Evolutionary conservation across 2,888 invertebrate genomes (phyloP).

Genomic region (Polietes domitor): DNA sequence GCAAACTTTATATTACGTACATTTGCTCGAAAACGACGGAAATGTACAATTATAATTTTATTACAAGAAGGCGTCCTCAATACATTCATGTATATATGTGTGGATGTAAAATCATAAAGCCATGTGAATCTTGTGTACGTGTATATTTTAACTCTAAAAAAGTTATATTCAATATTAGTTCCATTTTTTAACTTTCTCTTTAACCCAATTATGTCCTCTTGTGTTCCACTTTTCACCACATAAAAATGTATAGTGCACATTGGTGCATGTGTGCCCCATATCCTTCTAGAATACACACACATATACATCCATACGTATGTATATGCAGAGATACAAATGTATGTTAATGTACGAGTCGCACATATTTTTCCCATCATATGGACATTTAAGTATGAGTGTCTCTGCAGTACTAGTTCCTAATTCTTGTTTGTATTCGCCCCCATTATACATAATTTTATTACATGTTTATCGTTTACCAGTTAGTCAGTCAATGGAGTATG

Average conservation of each 20-base stretch:
- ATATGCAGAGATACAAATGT: conserved; percentile 48
- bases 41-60: too few relatives aligned
- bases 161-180: conserved; percentile 5
- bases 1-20: too few relatives aligned
- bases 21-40: too few relatives aligned
- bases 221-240: conserved; percentile 29
- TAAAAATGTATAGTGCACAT: conserved; percentile 44
- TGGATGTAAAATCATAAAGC: too few relatives aligned
- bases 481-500: conserved; percentile 55
- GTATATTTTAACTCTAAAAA: too few relatives aligned
- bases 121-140: too few relatives aligned
- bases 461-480: conserved; percentile 76
- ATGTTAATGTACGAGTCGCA: conserved; percentile 10
- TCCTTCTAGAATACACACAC: conserved; percentile 56
- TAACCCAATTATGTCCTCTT: conserved; percentile 65
- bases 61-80: too few relatives aligned
- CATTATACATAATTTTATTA: conserved; percentile 78
- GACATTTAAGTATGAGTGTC: conserved; percentile 25
- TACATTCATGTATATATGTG: too few relatives aligned
- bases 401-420: conserved; percentile 34
- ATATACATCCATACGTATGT: conserved; percentile 53
- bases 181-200: conserved; percentile 76
- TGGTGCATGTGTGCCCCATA: conserved; percentile 53
- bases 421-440: conserved; percentile 63
- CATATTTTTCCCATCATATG: neutral